Percentiles rank a stretch among this genome's conserved stretches.
These are phyloP conservation scores for Stenurella melanura DNA, from an alignment of 2,888 invertebrate genomes.

Conservation along the genomic window DNA sequence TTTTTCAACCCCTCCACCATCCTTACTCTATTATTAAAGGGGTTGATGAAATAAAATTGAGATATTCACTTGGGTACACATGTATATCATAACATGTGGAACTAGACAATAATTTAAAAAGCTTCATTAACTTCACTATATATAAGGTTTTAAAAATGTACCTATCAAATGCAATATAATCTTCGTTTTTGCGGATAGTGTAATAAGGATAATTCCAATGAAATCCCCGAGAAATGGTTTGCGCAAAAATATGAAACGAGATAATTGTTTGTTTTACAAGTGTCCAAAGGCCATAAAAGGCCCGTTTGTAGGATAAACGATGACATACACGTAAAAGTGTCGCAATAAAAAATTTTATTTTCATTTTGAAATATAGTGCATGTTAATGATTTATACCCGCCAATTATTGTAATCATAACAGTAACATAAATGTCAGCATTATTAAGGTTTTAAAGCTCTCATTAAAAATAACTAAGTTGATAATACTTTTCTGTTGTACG, in stretches of 20 bases:
- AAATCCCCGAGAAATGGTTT: too few species aligned
- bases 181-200: too few species aligned
- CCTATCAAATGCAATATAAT: too few species aligned
- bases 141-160: too few species aligned
- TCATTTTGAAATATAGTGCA: slow-evolving; percentile 1
- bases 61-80: too few species aligned
- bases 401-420: slow-evolving; percentile 19
- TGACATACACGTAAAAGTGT: background rate
- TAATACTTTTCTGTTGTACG: slow-evolving; percentile 18
- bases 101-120: too few species aligned
- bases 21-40: too few species aligned
- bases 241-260: background rate
- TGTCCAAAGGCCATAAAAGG: background rate
- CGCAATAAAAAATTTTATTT: slow-evolving; percentile 10
- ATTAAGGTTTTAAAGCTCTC: slow-evolving; percentile 18
- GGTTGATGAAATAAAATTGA: too few species aligned
- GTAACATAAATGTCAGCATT: slow-evolving; percentile 18
- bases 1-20: too few species aligned
- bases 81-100: too few species aligned
- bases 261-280: background rate
- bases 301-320: background rate
- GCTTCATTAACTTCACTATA: too few species aligned
- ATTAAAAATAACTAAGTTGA: slow-evolving; percentile 28
- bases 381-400: slow-evolving; percentile 4
- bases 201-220: too few species aligned